Evolutionary conservation across 2,888 invertebrate genomes (phyloP), one percentile per base, ranked within the genome.

Genomic region (Oscheius onirici): DNA sequence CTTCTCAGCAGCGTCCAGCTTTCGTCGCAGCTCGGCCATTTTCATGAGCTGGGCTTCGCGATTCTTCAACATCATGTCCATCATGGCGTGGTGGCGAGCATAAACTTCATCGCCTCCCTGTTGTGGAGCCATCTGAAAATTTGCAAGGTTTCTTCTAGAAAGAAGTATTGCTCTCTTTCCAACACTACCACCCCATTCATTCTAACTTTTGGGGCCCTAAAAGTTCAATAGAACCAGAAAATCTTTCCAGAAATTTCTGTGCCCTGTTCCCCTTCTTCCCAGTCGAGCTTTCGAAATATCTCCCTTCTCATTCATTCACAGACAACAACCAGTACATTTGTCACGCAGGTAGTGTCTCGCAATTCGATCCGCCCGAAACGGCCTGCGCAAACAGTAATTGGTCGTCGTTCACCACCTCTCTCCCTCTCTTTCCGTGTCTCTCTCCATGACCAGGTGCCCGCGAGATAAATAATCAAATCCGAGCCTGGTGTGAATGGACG

Each of bases 51-150:
- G 80, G 22, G 74, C 74, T 71, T 82, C 81, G 66, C 81, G 72
- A 72, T 86, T 86, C 60, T 86, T 82, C 52, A 86, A 72, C 79
- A 86, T 83, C 78, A 85, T 81, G 54, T 86, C 86, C 83, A 86
- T 86, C 86, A 86, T 86, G 26, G 79, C 81, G 24, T 80, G 73
- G 66, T 84, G 84, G 15, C 86, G 75, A 0, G 79, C 83, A 52
- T 85, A 84, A 34, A 86, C 80, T 65, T 86, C 83, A 57, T 81
- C 80, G 8, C 80, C 81, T 65, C 17, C 49, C 46, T 17, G 24
- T 1, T 63, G 24, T 10, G 46, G 26, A 15, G 63, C 24, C 22
- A 49, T 63, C 63, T 63, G 63, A 28, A 63, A 24, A 20, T 43
- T 22, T 5, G n/a, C n/a, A 34, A 41, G 1, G 2, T 17, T 41